Conservation (phyloP, 2,888 invertebrate genomes). For the Sphaeridia pumilis region DNA sequence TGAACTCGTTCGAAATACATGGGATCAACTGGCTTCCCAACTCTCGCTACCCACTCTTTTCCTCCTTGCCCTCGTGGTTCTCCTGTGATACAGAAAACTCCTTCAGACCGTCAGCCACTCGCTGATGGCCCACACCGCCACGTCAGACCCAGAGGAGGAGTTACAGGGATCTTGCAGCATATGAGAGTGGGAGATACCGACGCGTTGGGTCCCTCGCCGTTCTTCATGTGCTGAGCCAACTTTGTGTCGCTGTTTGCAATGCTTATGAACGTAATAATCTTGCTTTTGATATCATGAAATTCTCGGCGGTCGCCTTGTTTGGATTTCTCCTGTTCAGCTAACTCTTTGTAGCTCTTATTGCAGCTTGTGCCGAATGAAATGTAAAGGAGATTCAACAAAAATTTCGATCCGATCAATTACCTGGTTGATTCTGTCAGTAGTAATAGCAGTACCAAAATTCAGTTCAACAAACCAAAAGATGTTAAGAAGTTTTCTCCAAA, state of each 20-base stretch:
- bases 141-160: conserved; percentile 6
- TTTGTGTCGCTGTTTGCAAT: neutral
- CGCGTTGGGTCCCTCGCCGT: neutral
- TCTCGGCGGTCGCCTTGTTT: too few relatives aligned
- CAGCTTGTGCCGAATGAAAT: too few relatives aligned
- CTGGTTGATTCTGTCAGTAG: too few relatives aligned
- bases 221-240: neutral
- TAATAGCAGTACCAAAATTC: too few relatives aligned
- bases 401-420: too few relatives aligned
- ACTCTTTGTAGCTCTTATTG: too few relatives aligned
- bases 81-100: conserved; percentile 1
- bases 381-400: too few relatives aligned
- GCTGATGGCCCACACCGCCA: conserved; percentile 18
- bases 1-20: conserved; percentile 1
- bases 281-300: too few relatives aligned
- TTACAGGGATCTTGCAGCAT: conserved; percentile 1
- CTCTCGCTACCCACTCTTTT: neutral
- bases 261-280: neutral
- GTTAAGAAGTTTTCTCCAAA: too few relatives aligned
- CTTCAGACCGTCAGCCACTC: conserved; percentile 24
- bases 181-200: conserved; percentile 7
- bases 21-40: neutral
- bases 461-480: too few relatives aligned
- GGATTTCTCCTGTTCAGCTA: too few relatives aligned
- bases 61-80: neutral